Base-by-base conservation (phyloP, 2,113 vertebrate species). In the Chlorodrepanis virens region DNA sequence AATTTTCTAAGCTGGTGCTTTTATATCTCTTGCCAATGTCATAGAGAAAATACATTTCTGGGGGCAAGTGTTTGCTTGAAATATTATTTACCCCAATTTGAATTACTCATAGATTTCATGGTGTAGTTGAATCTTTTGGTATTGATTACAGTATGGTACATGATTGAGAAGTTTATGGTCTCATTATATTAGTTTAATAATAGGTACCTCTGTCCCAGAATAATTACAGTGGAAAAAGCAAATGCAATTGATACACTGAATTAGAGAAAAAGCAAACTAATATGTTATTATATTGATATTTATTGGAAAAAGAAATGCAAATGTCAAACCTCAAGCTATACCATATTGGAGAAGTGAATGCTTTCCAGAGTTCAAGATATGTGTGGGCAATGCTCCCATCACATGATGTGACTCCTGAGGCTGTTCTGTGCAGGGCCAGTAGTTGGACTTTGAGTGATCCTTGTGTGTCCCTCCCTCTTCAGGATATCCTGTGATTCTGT, bases 391-490 rank as follows among this genome's bases (percentile, higher is more conserved):
- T 0, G 0, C 5, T 49, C 13, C 20, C 6, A 31, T 20, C 29
- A 42, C 29, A 24, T 3, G 5, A 3, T 50, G 19, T 49, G 44
- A 29, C 21, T 85, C 44, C 35, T 50, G 35, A 10, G 15, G 10
- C 31, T 42, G 16, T 9, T 29, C 25, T 31, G 15, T 35, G 31
- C 17, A 42, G 60, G 35, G 12, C 12, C 23, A 56, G 29, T 24
- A 40, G 10, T 0, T 21, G 25, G 25, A 42, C 4, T 24, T 35
- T 11, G 4, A 3, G 4, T 25, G 25, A 50, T 31, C 31, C 11
- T 42, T 31, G 24, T 16, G 71, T 5, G 10, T 35, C 29, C 29
- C 5, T 67, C 64, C 50, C 50, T n/a, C 0, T 12, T 40, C 52
- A 67, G 52, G 16, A 25, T 29, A 42, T 56, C 39, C 29, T n/a